A percentile compares a stretch with the other conserved stretches of the same genome.
These are phyloP conservation scores for Latheticus oryzae DNA, from an alignment of 2,888 invertebrate species.

Conservation along the genomic window DNA sequence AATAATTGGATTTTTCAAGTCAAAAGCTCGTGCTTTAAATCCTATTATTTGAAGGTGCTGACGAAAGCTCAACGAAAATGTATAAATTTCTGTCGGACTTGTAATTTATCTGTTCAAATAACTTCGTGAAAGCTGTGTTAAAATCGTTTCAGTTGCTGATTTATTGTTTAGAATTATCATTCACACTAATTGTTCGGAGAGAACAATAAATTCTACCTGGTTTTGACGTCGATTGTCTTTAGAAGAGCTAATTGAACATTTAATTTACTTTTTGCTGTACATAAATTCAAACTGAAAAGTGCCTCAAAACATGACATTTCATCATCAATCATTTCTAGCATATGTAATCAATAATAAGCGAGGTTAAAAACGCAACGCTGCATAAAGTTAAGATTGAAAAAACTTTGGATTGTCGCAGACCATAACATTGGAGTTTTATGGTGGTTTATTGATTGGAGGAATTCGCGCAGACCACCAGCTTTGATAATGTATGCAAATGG, in stretches of 20 bases:
- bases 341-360: conserved; percentile 19
- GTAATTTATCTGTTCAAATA: conserved; percentile 24
- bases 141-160: conserved; percentile 18
- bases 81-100: conserved; percentile 1
- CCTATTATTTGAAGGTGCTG: conserved; percentile 15
- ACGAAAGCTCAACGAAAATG: conserved; percentile 17
- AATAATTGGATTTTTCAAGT: conserved; percentile 19
- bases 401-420: conserved; percentile 8
- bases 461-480: conserved; percentile 6
- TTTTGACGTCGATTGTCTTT: not conserved
- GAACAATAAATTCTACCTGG: conserved; percentile 16
- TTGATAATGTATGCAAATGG: too few relatives aligned
- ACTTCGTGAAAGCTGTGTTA: conserved; percentile 23
- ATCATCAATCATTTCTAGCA: conserved; percentile 27
- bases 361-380: conserved; percentile 17
- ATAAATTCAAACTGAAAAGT: conserved; percentile 26
- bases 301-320: conserved; percentile 22
- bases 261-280: conserved; percentile 13
- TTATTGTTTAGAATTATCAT: conserved; percentile 23
- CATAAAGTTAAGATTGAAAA: conserved; percentile 15
- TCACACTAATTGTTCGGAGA: conserved; percentile 14
- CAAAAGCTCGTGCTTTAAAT: too few relatives aligned
- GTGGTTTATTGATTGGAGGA: conserved; percentile 7
- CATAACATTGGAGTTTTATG: not conserved
- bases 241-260: conserved; percentile 12